Evolutionary conservation across 2,888 invertebrate species (phyloP).

Genomic region (Andrena trimmerana): DNA sequence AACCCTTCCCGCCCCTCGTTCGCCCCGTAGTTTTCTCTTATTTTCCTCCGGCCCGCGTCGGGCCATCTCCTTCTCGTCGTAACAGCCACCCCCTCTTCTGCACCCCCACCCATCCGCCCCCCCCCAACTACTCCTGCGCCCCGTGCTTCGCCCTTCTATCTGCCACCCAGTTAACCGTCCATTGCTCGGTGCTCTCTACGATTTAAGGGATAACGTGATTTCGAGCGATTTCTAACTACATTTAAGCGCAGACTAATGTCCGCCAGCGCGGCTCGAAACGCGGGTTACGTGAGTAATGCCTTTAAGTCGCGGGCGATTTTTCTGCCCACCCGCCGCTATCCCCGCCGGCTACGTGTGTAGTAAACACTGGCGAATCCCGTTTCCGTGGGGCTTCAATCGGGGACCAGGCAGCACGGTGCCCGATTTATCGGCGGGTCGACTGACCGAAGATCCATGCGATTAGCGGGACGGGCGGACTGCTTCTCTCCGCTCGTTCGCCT

Average conservation of each 20-base stretch:
- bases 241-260: slow-evolving; percentile 66
- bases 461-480: not conserved
- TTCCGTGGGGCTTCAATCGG: not conserved
- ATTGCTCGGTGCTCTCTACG: slow-evolving; percentile 52
- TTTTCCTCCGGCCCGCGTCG: slow-evolving; percentile 7
- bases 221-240: slow-evolving; percentile 67
- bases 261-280: slow-evolving; percentile 35
- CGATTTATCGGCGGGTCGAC: not conserved
- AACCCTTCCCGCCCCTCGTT: slow-evolving; percentile 27
- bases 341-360: not conserved
- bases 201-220: slow-evolving; percentile 70
- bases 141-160: slow-evolving; percentile 24
- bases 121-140: slow-evolving; percentile 2
- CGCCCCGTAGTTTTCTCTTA: slow-evolving; percentile 7
- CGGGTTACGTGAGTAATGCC: slow-evolving; percentile 60
- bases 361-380: slow-evolving; percentile 7
- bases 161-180: slow-evolving; percentile 54
- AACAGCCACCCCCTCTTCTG: not conserved
- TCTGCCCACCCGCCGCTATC: slow-evolving; percentile 13
- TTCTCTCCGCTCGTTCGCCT: not conserved
- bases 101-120: not conserved
- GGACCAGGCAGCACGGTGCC: not conserved
- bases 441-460: slow-evolving; percentile 10
- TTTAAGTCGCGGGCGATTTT: slow-evolving; percentile 61
- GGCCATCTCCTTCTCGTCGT: slow-evolving; percentile 21